phyloP scores from a whole-genome alignment of 2,888 invertebrate genomes.

The Sesia bembeciformis region DNA sequence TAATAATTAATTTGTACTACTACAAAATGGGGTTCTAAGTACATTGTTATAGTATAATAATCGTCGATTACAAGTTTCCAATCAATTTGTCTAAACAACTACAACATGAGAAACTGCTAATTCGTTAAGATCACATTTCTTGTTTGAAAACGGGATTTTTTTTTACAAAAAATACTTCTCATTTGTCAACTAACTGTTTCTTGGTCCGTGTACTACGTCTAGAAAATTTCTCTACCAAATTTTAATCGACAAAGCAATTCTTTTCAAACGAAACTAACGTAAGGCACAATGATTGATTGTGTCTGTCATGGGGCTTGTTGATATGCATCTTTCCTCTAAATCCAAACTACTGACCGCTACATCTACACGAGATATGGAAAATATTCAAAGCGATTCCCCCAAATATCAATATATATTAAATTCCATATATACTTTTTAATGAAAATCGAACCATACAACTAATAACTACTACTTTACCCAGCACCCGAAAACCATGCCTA shows the following conservation, averaged over 20 bases:
- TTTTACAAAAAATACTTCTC: conserved; percentile 63
- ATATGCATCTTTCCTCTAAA: background rate
- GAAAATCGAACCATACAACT: background rate
- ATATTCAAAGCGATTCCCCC: background rate
- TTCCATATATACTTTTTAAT: no score
- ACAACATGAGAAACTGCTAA: conserved; percentile 30
- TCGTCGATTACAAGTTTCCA: conserved; percentile 21
- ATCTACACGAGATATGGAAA: background rate
- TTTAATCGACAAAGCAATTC: conserved; percentile 26
- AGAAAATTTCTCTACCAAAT: conserved; percentile 23
- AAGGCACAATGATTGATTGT: conserved; percentile 63
- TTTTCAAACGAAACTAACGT: conserved; percentile 36
- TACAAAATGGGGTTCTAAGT: conserved; percentile 38
- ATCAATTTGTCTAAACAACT: conserved; percentile 36
- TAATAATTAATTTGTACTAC: conserved; percentile 63
- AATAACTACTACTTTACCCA: conserved; percentile 29
- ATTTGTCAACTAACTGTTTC: conserved; percentile 42
- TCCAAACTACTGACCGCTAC: background rate
- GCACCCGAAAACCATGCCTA: conserved; percentile 51
- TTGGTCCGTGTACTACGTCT: conserved; percentile 62
- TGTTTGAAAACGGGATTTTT: conserved; percentile 37
- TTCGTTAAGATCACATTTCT: conserved; percentile 26
- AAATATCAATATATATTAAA: background rate
- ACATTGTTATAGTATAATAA: conserved; percentile 19
- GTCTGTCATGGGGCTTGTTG: conserved; percentile 25